Conservation (phyloP, 1,140 invertebrate species). For the Aphaenogaster floridana region DNA sequence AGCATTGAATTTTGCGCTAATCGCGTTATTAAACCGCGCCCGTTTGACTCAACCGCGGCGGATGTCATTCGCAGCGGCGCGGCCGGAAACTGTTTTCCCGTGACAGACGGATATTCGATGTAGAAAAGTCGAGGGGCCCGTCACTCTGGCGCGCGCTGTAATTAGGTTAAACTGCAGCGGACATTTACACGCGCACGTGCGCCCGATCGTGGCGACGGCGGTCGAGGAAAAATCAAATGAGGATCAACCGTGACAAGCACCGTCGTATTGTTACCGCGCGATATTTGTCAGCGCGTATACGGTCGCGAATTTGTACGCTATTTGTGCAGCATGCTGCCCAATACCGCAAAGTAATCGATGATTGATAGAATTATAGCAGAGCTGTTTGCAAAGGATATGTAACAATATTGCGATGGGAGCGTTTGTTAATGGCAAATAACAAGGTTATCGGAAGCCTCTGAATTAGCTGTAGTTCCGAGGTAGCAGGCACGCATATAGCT, state of each 20-base stretch:
- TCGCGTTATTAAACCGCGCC: slow-evolving; percentile 46
- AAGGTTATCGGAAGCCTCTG: not conserved
- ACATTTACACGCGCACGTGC: slow-evolving; percentile 41
- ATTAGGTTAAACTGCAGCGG: slow-evolving; percentile 53
- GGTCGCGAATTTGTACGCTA: slow-evolving; percentile 2
- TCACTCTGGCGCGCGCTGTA: slow-evolving; percentile 16
- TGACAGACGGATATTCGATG: slow-evolving; percentile 45
- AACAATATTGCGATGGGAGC: not conserved
- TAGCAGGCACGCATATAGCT: slow-evolving; percentile 2
- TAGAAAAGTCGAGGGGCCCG: slow-evolving; percentile 28
- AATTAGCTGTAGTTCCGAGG: slow-evolving; percentile 19
- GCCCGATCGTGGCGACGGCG: not conserved
- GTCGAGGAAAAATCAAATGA: slow-evolving; percentile 43
- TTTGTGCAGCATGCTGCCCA: not conserved
- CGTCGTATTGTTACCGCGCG: slow-evolving; percentile 5
- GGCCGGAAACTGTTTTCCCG: slow-evolving; percentile 39
- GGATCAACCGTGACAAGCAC: slow-evolving; percentile 16
- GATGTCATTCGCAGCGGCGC: slow-evolving; percentile 23
- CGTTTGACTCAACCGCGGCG: slow-evolving; percentile 25
- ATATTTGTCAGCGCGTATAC: slow-evolving; percentile 22
- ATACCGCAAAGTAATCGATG: slow-evolving; percentile 41
- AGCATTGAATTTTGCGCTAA: slow-evolving; percentile 47
- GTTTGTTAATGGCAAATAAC: slow-evolving; percentile 19
- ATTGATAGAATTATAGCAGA: slow-evolving; percentile 22
- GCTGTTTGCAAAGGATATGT: slow-evolving; percentile 6